Evolutionary conservation across 64 coral and sea anemone genomes (phyloP).

Genomic region (Montipora capricornis): DNA sequence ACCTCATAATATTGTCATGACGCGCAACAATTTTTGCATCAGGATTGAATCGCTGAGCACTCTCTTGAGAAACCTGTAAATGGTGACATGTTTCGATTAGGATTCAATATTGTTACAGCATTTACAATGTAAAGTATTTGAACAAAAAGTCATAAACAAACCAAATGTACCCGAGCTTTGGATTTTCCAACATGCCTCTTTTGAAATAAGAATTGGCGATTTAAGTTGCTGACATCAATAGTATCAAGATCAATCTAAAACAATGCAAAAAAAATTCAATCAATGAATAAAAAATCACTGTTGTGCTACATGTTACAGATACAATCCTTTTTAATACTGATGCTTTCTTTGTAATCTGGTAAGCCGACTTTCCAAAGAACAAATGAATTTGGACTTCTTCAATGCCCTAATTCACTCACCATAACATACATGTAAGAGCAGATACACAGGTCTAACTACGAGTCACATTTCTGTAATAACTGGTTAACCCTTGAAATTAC

Average conservation of each 20-base stretch:
- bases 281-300: no score
- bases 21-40: conserved; percentile 82
- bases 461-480: no score
- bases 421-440: no score
- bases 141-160: background rate
- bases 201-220: conserved; percentile 98
- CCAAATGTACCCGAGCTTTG: conserved; percentile 83
- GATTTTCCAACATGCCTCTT: conserved; percentile 98
- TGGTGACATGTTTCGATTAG: background rate
- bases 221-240: conserved; percentile 99
- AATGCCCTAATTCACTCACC: background rate
- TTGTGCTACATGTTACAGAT: no score
- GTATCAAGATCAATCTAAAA: conserved; percentile 96
- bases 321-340: no score
- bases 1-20: conserved; percentile 95
- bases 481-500: no score
- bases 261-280: background rate
- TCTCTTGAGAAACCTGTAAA: conserved; percentile 87
- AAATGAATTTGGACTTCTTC: no score
- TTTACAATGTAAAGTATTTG: no score
- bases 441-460: no score
- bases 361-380: no score
- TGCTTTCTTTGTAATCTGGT: no score
- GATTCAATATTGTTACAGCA: no score
- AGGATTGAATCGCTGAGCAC: conserved; percentile 94